A percentile compares a stretch with the other conserved stretches of the same genome.
phyloP scores from a whole-genome alignment of 2,113 vertebrate genomes.

The Genyomyrus donnyi region DNA sequence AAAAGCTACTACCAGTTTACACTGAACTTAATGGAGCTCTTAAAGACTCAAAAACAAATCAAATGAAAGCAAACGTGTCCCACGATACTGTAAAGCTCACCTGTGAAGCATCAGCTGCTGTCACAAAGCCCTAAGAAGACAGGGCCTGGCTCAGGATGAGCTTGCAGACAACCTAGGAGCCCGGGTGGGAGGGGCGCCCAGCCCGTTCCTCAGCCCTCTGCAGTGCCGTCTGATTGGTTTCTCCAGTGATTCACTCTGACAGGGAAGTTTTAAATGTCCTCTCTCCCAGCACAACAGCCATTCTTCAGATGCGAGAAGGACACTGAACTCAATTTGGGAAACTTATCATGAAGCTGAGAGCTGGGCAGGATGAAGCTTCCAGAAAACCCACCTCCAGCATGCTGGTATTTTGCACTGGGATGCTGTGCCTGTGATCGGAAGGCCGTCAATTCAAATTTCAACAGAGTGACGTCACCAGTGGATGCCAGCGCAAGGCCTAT shows the following conservation, averaged over 20 bases:
- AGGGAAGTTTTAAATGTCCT: slow-evolving; percentile 11
- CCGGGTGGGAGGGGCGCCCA: too few species aligned
- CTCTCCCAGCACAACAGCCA: neutral
- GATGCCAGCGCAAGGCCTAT: neutral
- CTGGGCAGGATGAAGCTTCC: neutral
- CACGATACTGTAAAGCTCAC: neutral
- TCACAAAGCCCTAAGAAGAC: neutral
- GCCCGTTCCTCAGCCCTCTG: neutral
- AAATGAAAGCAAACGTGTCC: neutral
- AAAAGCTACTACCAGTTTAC: neutral
- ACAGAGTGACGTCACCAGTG: neutral
- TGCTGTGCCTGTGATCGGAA: neutral
- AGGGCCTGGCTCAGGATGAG: neutral
- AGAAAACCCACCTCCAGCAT: neutral
- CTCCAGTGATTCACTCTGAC: slow-evolving; percentile 3
- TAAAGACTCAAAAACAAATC: neutral
- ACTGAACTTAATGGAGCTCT: neutral
- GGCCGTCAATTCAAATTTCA: neutral
- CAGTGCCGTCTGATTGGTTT: neutral
- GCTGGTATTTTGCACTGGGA: neutral
- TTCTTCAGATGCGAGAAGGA: neutral
- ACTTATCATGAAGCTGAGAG: neutral
- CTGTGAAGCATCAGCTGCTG: neutral
- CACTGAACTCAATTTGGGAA: neutral
- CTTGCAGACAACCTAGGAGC: neutral